A percentile compares a stretch with the other conserved stretches of the same genome.
Evolutionary conservation across 2,113 vertebrate genomes (phyloP).

Genomic region (Rhabdornis inornatus): DNA sequence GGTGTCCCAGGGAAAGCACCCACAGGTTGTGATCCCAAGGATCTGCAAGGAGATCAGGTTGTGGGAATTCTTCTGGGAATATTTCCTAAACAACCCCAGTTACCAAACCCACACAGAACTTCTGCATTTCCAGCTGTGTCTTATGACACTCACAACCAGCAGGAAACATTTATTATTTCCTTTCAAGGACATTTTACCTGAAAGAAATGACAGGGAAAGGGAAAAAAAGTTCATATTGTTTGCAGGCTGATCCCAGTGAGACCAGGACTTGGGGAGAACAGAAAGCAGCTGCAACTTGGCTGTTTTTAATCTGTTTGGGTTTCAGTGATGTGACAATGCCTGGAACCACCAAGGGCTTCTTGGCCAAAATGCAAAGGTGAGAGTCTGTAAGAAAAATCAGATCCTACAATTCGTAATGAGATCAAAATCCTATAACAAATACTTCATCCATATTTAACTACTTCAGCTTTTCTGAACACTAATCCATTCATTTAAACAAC

Average conservation of each 20-base stretch:
- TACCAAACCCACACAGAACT: background rate
- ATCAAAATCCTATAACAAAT: background rate
- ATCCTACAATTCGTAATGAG: too few relatives aligned
- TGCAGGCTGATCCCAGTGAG: background rate
- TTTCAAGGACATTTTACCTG: background rate
- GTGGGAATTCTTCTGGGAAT: background rate
- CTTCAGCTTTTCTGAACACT: background rate
- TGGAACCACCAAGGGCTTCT: background rate
- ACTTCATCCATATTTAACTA: background rate
- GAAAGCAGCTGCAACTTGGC: background rate
- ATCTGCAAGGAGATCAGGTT: accelerated
- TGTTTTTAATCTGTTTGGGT: background rate
- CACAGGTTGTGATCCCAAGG: background rate
- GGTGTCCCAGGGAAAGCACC: background rate
- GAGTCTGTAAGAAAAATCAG: background rate
- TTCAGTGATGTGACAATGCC: background rate
- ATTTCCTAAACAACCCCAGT: background rate
- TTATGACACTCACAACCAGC: background rate
- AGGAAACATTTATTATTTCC: background rate
- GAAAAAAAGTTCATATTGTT: accelerated
- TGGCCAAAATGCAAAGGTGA: background rate
- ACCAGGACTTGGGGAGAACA: background rate
- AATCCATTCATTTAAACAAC: background rate
- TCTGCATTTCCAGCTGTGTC: background rate
- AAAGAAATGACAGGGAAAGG: background rate